Conservation (phyloP, 2,113 vertebrate species). For the Nannobrachium achirus region DNA sequence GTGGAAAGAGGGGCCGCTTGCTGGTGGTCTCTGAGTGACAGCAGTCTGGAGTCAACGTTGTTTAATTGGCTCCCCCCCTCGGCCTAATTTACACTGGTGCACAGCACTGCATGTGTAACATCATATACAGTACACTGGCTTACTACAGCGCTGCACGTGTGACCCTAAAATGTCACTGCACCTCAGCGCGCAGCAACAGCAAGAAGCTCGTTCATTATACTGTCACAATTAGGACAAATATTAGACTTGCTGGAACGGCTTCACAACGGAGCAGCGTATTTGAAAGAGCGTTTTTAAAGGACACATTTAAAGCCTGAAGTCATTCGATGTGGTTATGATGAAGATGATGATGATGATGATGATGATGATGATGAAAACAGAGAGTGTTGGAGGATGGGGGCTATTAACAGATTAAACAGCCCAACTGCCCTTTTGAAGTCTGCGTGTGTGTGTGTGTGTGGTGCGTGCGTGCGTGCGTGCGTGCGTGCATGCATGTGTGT, state of each 20-base stretch:
- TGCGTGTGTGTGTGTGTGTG: too few species aligned
- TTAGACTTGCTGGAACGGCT: slow-evolving; percentile 24
- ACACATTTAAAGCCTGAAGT: too few species aligned
- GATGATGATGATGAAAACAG: background rate
- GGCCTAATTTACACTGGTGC: slow-evolving; percentile 19
- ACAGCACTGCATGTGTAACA: too few species aligned
- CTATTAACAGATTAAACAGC: background rate
- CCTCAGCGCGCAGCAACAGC: slow-evolving; percentile 23
- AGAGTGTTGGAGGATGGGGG: background rate
- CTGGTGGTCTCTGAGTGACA: too few species aligned
- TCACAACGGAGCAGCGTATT: slow-evolving; percentile 24
- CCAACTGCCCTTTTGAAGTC: background rate
- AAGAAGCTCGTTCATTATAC: slow-evolving; percentile 25
- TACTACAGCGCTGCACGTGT: background rate
- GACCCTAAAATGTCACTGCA: slow-evolving; percentile 68
- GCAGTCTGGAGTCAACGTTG: too few species aligned
- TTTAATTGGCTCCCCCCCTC: too few species aligned
- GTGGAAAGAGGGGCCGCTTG: too few species aligned
- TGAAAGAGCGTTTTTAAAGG: background rate
- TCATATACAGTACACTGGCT: too few species aligned
- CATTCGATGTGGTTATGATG: background rate
- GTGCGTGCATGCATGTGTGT: too few species aligned
- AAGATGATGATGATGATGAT: background rate
- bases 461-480: too few species aligned
- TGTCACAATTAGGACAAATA: slow-evolving; percentile 35